Base-by-base conservation (phyloP, 2,797 vertebrate species). In the Leptodactylus fallax region DNA sequence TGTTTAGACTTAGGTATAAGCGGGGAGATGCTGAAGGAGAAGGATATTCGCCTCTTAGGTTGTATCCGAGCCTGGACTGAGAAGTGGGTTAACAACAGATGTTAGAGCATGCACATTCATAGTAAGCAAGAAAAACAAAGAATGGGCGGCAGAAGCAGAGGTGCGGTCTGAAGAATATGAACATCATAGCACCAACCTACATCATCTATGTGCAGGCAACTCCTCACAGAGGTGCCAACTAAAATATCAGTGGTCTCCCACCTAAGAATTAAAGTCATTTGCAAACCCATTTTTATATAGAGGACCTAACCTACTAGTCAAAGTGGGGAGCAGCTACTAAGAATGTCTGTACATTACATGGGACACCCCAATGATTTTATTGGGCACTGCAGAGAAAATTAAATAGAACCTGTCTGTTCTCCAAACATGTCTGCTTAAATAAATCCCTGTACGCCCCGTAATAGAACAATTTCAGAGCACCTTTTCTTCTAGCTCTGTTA, bases 1-100 rank as follows among this genome's bases (percentile, higher is more conserved):
- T 95, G 94, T 96, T 97, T 98, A 95, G 96, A 97, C 95, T 97
- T 98, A 94, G 94, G 94, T 94, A 97, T 95, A 92, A 97, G 95
- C 56, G 97, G 96, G 92, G 97, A 97, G 93, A 98, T 94, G 94
- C 91, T 97, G 96, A 98, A 94, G 93, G 97, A 96, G 96, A 98
- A 98, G 92, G 97, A 97, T 93, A 97, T 94, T 92, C 93, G 93
- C 93, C 96, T 96, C 91, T 95, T 94, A 92, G 94, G 96, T 92
- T 94, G 95, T 92, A 91, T 94, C 92, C 92, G 93, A 92, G 92
- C 95, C 91, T 95, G 95, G 55, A 93, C 94, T 97, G 94, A 92
- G 93, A 93, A 94, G 93, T 91, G 90, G 93, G 93, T 95, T 93
- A 93, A 95, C 91, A 92, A 92, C 92, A 94, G 90, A 94, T 81